Evolutionary conservation across 2,888 invertebrate species (phyloP).

Genomic region (Ceramica pisi): DNA sequence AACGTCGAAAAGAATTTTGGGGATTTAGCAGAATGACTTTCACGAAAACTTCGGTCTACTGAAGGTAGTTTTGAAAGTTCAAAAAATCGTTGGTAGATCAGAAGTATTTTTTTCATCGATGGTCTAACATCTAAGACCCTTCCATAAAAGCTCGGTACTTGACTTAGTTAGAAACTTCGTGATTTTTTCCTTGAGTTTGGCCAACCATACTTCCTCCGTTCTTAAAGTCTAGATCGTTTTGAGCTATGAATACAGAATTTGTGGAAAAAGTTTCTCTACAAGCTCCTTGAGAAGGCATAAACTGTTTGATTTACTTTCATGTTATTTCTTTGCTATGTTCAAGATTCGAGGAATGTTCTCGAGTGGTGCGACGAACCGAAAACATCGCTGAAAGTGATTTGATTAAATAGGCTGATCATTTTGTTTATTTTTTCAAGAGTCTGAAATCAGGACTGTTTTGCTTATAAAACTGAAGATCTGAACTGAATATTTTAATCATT

Average conservation of each 20-base stretch:
- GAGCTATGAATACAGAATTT: constrained; percentile 37
- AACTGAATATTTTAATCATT: neutral
- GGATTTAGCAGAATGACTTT: constrained; percentile 46
- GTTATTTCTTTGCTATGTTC: constrained; percentile 19
- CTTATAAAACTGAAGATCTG: neutral
- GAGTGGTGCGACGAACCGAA: constrained; percentile 9
- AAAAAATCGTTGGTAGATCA: constrained; percentile 23
- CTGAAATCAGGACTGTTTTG: neutral
- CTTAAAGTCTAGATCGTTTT: constrained; percentile 28
- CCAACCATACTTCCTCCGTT: constrained; percentile 18
- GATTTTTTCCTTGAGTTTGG: neutral
- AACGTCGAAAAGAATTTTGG: constrained; percentile 47
- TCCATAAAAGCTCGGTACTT: constrained; percentile 19
- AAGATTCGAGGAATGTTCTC: neutral
- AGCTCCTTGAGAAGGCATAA: constrained; percentile 18
- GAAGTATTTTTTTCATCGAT: constrained; percentile 45
- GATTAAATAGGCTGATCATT: neutral
- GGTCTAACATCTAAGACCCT: constrained; percentile 16
- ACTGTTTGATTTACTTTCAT: constrained; percentile 32
- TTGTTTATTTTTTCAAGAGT: neutral
- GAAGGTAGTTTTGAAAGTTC: constrained; percentile 39
- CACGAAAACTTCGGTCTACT: constrained; percentile 42
- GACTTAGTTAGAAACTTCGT: constrained; percentile 1
- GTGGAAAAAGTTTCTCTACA: constrained; percentile 27
- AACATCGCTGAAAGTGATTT: constrained; percentile 19